A percentile compares a stretch with the other conserved stretches of the same genome.
phyloP scores from a whole-genome alignment of 2,888 invertebrate species.

The Tupiocoris notatus region DNA sequence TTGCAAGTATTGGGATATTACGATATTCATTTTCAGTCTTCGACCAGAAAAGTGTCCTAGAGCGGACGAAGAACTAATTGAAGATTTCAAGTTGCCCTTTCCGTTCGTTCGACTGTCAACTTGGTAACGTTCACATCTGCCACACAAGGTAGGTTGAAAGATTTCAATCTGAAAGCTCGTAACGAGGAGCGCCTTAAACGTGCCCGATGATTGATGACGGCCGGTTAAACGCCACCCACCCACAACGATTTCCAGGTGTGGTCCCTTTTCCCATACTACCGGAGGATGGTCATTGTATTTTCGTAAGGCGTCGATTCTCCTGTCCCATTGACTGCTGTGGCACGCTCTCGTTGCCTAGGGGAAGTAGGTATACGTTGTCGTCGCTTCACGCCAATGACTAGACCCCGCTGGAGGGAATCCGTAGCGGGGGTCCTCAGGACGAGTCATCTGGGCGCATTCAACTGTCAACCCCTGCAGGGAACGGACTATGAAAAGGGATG shows the following conservation, averaged over 20 bases:
- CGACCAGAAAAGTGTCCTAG: no score
- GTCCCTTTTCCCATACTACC: slow-evolving; percentile 22
- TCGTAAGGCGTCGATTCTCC: background rate
- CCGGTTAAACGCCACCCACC: slow-evolving; percentile 14
- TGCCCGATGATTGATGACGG: slow-evolving; percentile 25
- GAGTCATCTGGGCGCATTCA: slow-evolving; percentile 27
- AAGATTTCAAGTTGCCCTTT: no score
- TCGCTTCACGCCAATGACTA: background rate
- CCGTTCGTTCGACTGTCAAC: background rate
- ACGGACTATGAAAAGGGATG: background rate
- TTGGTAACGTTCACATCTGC: slow-evolving; percentile 6
- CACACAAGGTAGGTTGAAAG: background rate
- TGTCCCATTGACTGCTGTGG: background rate
- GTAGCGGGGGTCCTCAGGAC: background rate
- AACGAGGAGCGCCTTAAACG: slow-evolving; percentile 3
- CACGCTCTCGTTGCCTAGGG: slow-evolving; percentile 20
- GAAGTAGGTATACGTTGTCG: no score
- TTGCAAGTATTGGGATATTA: no score
- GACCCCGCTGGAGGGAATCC: background rate
- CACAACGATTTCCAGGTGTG: slow-evolving; percentile 40
- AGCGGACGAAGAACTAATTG: no score
- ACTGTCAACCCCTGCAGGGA: slow-evolving; percentile 27
- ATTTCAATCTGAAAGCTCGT: slow-evolving; percentile 27
- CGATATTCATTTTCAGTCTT: no score
- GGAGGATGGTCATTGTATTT: background rate